Evolutionary conservation across 2,888 invertebrate species (phyloP).

Genomic region (Cyclophora punctaria): DNA sequence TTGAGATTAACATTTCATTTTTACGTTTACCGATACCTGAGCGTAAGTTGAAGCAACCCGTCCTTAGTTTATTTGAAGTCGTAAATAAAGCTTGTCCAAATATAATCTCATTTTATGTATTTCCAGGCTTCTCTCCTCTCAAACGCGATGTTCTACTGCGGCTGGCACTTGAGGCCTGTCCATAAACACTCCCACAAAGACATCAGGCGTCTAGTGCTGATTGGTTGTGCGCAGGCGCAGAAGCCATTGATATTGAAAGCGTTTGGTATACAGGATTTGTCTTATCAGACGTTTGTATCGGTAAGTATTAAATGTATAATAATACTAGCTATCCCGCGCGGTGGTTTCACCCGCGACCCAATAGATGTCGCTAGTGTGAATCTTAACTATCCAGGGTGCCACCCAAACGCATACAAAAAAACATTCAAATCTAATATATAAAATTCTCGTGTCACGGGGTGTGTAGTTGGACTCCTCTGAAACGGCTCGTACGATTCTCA

Average conservation of each 20-base stretch:
- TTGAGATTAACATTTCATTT: too few relatives aligned
- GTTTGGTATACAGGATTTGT: constrained; percentile 61
- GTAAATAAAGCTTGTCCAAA: constrained; percentile 4
- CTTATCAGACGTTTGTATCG: constrained; percentile 60
- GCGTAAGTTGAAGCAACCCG: too few relatives aligned
- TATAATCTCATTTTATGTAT: not conserved
- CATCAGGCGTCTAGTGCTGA: constrained; percentile 45
- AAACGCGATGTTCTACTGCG: constrained; percentile 53
- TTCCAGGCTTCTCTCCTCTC: constrained; percentile 53
- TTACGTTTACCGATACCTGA: too few relatives aligned
- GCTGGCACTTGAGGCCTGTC: constrained; percentile 49
- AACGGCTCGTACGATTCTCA: too few relatives aligned
- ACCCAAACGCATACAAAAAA: too few relatives aligned
- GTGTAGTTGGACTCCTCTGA: too few relatives aligned
- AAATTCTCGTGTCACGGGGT: too few relatives aligned
- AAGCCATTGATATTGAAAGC: constrained; percentile 63
- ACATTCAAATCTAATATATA: too few relatives aligned
- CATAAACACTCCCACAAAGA: constrained; percentile 35
- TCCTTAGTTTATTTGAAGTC: not conserved
- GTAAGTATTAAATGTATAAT: constrained; percentile 27
- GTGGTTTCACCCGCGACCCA: too few relatives aligned
- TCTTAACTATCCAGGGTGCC: too few relatives aligned
- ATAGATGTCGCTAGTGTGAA: too few relatives aligned
- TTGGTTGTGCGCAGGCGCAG: constrained; percentile 61
- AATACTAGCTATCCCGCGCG: too few relatives aligned